Base-by-base conservation (phyloP, 1,140 invertebrate genomes). In the Apocrypta bakeri region DNA sequence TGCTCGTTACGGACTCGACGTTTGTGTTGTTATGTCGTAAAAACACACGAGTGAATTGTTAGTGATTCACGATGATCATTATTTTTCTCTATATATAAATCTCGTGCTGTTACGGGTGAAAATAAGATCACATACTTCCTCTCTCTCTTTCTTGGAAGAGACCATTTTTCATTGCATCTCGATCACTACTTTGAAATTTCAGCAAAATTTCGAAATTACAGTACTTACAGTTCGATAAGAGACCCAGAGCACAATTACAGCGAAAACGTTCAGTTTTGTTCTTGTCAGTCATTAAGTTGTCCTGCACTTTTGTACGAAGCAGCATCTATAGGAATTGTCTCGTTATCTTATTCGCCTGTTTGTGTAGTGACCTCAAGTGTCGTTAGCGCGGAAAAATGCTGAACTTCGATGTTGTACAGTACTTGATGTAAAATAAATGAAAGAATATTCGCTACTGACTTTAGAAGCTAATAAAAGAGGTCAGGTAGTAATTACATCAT, bases 201-300 rank as follows among this genome's bases (percentile, higher is more conserved):
- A 25, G 29, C 31, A 11, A 31, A 64, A 63, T 77, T 75, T 63
- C 3, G 42, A 75, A 75, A 73, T 71, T 71, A 71, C 21, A 71
- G 31, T 12, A 17, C 17, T 71, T 29, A 71, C 31, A 37, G 68
- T 12, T 29, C 27, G 68, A 29, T 29, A 6, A 25, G 27, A 71
- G 68, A 37, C 42, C 80, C 73, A 76, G 78, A 83, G 83, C 68
- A 84, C 85, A 88, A 88, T 88, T 88, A 88, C 86, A 87, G 87
- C 81, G 85, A 86, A 40, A 29, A 85, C 86, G 85, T 84, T 87
- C 86, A 87, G 84, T 88, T 88, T 87, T 86, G 84, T 88, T 86
- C 87, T 85, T 84, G 88, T 87, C 88, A 85, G 83, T 73, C 85
- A 85, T 88, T 86, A 79, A 79, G 66, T 33, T 24, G 29, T 25